These are phyloP conservation scores for Lasioglossum zephyrum DNA, from an alignment of 2,888 invertebrate species.

Conservation along the genomic window DNA sequence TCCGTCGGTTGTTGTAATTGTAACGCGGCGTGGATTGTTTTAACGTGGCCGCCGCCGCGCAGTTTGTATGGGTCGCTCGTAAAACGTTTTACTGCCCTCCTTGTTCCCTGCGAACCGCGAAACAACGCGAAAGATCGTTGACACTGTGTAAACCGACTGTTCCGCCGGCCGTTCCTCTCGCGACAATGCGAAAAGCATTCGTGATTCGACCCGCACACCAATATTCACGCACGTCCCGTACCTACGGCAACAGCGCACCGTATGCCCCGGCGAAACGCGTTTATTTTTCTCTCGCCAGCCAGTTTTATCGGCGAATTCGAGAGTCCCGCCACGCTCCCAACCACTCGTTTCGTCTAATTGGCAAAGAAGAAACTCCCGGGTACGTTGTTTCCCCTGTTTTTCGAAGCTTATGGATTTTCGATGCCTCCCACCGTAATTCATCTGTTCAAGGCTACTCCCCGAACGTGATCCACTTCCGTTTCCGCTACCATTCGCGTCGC, in stretches of 20 bases:
- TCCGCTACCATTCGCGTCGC: too few relatives aligned
- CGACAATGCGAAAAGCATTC: conserved; percentile 17
- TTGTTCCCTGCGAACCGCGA: conserved; percentile 53
- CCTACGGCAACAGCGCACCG: not conserved
- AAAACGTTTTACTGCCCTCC: conserved; percentile 67
- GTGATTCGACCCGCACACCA: not conserved
- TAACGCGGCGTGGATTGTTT: conserved; percentile 59
- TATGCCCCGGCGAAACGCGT: not conserved
- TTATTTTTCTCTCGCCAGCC: not conserved
- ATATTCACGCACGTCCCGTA: not conserved
- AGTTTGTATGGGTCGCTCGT: conserved; percentile 58
- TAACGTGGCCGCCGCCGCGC: conserved; percentile 36
- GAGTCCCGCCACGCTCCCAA: not conserved
- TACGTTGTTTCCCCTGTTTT: not conserved
- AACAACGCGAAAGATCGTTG: conserved; percentile 62
- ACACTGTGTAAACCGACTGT: conserved; percentile 56
- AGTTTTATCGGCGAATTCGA: not conserved
- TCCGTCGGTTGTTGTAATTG: conserved; percentile 56
- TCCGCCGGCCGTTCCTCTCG: conserved; percentile 11
- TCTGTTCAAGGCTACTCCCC: not conserved
- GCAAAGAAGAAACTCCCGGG: conserved; percentile 6
- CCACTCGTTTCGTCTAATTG: conserved; percentile 13
- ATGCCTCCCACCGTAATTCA: not conserved
- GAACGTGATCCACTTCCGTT: not conserved
- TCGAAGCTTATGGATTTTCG: conserved; percentile 4